Evolutionary conservation across 2,797 vertebrate genomes (phyloP).

Genomic region (Gadopsis bispinosus): DNA sequence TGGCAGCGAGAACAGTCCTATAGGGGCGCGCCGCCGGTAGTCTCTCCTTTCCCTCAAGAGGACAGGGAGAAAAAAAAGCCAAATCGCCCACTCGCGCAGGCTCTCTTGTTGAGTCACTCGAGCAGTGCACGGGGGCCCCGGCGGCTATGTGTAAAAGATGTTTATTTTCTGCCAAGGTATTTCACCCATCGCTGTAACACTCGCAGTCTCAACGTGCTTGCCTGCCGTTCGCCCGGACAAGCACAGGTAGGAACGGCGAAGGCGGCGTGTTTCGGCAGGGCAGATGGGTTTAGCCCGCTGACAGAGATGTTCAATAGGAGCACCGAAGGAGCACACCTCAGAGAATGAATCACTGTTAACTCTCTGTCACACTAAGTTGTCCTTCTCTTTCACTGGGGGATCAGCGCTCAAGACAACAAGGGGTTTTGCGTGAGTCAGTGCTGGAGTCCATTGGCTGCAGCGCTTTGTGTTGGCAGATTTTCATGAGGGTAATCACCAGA

Average conservation of each 20-base stretch:
- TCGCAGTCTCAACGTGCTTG: constrained; percentile 18
- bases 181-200: constrained; percentile 50
- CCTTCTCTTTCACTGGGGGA: constrained; percentile 54
- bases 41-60: constrained; percentile 50
- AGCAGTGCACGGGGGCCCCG: constrained; percentile 23
- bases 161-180: constrained; percentile 63
- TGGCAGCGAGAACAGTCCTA: constrained; percentile 27
- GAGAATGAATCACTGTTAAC: constrained; percentile 61
- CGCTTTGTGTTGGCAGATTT: constrained; percentile 33
- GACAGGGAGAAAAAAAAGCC: constrained; percentile 32
- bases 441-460: constrained; percentile 19
- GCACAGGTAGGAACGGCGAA: constrained; percentile 52
- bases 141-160: constrained; percentile 66
- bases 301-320: constrained; percentile 52
- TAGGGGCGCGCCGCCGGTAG: constrained; percentile 56
- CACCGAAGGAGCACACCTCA: constrained; percentile 62
- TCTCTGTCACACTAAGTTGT: constrained; percentile 50
- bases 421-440: constrained; percentile 22
- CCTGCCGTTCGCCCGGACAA: constrained; percentile 66
- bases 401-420: constrained; percentile 37
- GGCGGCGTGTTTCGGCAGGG: constrained; percentile 68
- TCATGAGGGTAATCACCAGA: constrained; percentile 34
- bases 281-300: constrained; percentile 50
- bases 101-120: constrained; percentile 63
- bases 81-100: constrained; percentile 67